Conservation (phyloP, 2,113 vertebrate species). For the Puma concolor region DNA sequence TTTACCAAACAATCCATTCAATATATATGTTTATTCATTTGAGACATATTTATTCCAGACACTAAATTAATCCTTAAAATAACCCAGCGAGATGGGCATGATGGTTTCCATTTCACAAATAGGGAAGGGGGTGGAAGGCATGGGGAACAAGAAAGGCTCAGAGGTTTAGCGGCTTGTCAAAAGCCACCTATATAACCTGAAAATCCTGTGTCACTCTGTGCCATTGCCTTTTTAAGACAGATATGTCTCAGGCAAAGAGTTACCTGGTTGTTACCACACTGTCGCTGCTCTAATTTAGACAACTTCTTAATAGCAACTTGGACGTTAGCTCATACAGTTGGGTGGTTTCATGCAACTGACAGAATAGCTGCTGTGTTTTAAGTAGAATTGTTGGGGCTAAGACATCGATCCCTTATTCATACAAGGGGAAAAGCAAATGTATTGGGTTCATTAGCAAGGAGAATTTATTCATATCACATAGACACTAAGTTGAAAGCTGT, state of each 20-base stretch:
- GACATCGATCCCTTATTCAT: background rate
- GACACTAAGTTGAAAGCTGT: background rate
- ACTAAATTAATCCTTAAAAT: background rate
- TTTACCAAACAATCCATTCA: background rate
- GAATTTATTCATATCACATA: background rate
- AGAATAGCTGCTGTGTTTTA: background rate
- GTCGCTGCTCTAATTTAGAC: background rate
- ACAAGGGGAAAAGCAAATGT: background rate
- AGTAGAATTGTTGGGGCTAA: background rate
- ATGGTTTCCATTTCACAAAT: background rate
- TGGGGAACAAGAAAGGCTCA: background rate
- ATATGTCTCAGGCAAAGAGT: background rate
- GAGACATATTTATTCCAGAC: background rate
- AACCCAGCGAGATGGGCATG: background rate
- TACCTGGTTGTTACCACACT: background rate
- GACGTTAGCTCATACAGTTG: background rate
- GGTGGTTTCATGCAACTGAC: background rate
- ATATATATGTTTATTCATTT: background rate
- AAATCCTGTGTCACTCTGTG: background rate
- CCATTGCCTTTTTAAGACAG: background rate
- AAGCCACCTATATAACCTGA: background rate
- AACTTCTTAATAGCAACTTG: background rate
- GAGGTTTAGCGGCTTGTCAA: background rate
- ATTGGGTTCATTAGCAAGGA: background rate
- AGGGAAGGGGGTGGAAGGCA: accelerated